Percentiles rank a stretch among this genome's conserved stretches.
These are phyloP conservation scores for Drosophila insularis DNA, from an alignment of 1,140 invertebrate genomes.

Conservation along the genomic window DNA sequence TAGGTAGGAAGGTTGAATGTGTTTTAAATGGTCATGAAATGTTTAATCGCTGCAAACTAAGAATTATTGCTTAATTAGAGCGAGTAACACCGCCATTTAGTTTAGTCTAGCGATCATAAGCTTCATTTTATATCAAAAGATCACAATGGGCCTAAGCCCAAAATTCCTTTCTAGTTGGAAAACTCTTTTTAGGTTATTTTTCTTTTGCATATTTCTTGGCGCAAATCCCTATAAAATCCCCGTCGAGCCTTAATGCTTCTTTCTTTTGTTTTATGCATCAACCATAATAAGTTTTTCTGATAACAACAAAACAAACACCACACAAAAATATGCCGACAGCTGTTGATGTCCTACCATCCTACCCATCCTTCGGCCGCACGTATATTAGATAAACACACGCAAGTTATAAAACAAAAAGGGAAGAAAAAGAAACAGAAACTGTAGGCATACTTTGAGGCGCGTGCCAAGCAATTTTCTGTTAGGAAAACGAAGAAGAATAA, in stretches of 20 bases:
- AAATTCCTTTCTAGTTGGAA: not conserved
- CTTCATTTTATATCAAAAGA: no score
- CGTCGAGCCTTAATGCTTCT: slow-evolving; percentile 54
- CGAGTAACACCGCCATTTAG: no score
- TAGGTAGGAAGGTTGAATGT: no score
- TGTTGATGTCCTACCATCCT: slow-evolving; percentile 55
- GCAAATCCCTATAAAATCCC: slow-evolving; percentile 47
- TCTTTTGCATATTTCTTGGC: not conserved
- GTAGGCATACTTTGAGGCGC: slow-evolving; percentile 61
- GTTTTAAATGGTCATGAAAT: slow-evolving; percentile 44
- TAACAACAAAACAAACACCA: slow-evolving; percentile 33
- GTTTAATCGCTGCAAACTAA: slow-evolving; percentile 28
- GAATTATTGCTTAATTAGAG: not conserved
- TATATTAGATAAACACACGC: slow-evolving; percentile 35
- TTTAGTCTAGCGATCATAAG: no score
- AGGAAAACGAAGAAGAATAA: slow-evolving; percentile 23
- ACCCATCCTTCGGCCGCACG: no score
- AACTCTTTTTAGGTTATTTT: not conserved
- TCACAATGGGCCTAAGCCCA: no score
- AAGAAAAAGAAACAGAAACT: slow-evolving; percentile 18
- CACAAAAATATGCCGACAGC: slow-evolving; percentile 63
- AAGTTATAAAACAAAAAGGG: slow-evolving; percentile 29
- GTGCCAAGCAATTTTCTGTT: slow-evolving; percentile 33
- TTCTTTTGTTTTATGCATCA: slow-evolving; percentile 57
- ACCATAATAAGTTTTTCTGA: slow-evolving; percentile 67